phyloP scores from a whole-genome alignment of 2,113 vertebrate genomes.

The Thomomys bottae region DNA sequence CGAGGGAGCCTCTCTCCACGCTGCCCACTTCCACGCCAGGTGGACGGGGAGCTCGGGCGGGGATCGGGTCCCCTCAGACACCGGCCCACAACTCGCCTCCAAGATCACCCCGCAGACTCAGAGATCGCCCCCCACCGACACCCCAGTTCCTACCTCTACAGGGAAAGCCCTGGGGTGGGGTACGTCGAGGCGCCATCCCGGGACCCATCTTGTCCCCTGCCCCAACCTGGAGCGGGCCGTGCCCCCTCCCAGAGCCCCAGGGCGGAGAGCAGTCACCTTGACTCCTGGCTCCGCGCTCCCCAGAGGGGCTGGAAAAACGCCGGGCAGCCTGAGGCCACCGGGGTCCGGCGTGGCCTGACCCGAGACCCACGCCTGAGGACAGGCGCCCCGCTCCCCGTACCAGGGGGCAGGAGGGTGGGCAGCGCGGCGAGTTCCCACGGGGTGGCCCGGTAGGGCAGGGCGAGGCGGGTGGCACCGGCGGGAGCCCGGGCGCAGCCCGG shows the following conservation, averaged over 20 bases:
- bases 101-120: background rate
- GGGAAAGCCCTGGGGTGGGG: background rate
- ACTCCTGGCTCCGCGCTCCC: conserved; percentile 42
- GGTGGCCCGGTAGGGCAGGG: conserved; percentile 55
- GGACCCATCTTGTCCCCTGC: background rate
- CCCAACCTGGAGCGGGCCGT: background rate
- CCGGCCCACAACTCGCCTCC: background rate
- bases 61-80: background rate
- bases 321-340: background rate
- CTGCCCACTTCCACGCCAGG: background rate
- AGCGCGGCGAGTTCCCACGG: conserved; percentile 50
- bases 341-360: background rate
- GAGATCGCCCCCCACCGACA: background rate
- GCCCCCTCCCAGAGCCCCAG: background rate
- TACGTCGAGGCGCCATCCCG: background rate
- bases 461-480: conserved; percentile 45
- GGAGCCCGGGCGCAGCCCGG: too few relatives aligned
- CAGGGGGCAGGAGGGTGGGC: background rate
- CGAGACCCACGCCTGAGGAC: background rate
- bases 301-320: conserved; percentile 1
- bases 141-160: background rate
- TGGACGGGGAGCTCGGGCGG: background rate
- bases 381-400: background rate
- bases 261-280: conserved; percentile 71
- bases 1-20: background rate